Conservation (phyloP, 2,888 invertebrate genomes). For the Andrena flavipes region DNA sequence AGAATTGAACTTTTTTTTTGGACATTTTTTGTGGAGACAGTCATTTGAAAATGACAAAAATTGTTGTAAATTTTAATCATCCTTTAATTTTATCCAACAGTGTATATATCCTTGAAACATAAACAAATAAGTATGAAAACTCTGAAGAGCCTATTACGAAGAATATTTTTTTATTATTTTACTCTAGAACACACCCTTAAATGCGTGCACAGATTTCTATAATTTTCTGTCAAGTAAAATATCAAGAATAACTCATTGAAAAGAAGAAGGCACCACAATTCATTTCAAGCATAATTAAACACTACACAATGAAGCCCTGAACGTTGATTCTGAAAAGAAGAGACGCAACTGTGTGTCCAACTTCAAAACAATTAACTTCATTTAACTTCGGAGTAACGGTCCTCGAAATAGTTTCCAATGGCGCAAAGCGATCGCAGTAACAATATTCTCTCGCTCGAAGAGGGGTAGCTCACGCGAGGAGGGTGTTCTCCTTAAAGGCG, state of each 20-base stretch:
- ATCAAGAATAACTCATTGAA: background rate
- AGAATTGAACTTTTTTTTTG: no score
- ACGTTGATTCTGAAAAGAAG: background rate
- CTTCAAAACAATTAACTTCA: slow-evolving; percentile 29
- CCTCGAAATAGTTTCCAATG: slow-evolving; percentile 26
- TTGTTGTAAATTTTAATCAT: no score
- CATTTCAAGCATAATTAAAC: background rate
- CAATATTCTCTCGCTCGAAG: slow-evolving; percentile 35
- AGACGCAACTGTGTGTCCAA: background rate
- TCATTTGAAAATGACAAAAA: no score
- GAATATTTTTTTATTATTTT: no score
- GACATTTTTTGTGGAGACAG: no score
- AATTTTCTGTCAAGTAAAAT: no score
- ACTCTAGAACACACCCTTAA: no score
- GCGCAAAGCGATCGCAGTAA: slow-evolving; percentile 39
- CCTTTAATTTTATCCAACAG: no score
- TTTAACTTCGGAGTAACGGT: slow-evolving; percentile 23
- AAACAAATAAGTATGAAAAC: no score
- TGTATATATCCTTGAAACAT: no score
- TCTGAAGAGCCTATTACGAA: no score
- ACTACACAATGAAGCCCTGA: background rate
- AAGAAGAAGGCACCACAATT: background rate
- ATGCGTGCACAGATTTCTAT: no score
- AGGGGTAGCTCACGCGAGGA: slow-evolving; percentile 9
- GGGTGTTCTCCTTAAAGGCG: slow-evolving; percentile 14